Base-by-base conservation (phyloP, 2,797 vertebrate species). In the Microchirus variegatus region DNA sequence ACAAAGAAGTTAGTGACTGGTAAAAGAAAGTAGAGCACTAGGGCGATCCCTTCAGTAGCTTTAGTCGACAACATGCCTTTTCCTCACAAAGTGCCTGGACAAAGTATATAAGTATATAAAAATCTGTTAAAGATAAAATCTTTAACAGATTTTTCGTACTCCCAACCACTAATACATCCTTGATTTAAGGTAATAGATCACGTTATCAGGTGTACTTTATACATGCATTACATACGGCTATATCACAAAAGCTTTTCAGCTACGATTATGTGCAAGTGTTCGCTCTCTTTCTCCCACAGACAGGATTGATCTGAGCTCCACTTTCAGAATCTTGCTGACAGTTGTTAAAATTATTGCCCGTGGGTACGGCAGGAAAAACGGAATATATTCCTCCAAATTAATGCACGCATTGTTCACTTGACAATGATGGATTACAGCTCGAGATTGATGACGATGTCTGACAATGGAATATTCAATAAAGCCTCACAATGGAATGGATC, bases 371-470 rank as follows among this genome's bases (percentile, higher is more conserved):
- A 54, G 18, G 70, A 43, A 73, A 54, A 69, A 4, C 16, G 37
- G 55, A 77, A 75, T 59, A 45, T 56, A 67, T 83, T 76, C 59
- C 52, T 63, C 44, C 49, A 77, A 73, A 82, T 80, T 45, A 84
- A 82, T 77, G 66, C 42, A 66, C 51, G 43, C 47, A 71, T 75
- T 84, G 80, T 77, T 78, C 53, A 49, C 53, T 60, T 71, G 65
- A 70, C 75, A 78, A 49, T 85, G 78, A 89, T 84, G 73, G 68
- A 83, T 83, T 73, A 65, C 44, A 16, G 64, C 43, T 66, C 46
- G 14, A 53, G 56, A 81, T 65, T 82, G 79, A 87, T 77, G 75
- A 67, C 44, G 51, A 67, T 67, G 55, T 76, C 70, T 63, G 57
- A 71, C 67, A 80, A 56, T 59, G 53, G 65, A 76, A 73, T 77